Evolutionary conservation across 1,140 invertebrate genomes (phyloP), one percentile per base, ranked within the genome.

Genomic region (Trachymyrmex septentrionalis): DNA sequence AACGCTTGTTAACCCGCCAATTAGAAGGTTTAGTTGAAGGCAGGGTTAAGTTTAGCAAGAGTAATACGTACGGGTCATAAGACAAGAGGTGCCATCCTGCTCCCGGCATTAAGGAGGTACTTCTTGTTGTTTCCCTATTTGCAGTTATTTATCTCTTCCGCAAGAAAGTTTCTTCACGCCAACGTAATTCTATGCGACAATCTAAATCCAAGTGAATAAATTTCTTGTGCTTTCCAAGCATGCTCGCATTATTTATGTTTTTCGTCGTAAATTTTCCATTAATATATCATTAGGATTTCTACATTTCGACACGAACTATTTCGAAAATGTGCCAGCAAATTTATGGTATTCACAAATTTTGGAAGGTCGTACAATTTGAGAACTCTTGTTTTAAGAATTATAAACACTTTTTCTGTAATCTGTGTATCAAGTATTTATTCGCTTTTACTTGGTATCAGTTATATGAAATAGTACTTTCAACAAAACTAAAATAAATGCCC

Each of bases 1-100:
- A 93, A 92, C 92, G 92, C 93, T 93, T 88, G 93, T 94, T 93
- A 93, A 94, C 93, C 92, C 92, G 88, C 86, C 92, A 93, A 93
- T 94, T 93, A 94, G 90, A 92, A 88, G 91, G 91, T 89, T 93
- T 91, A 92, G 90, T 92, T 91, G 69, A 87, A 92, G 88, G 88
- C 91, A 88, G 90, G 87, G 87, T 91, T 91, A 87, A 93, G 87
- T 87, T 90, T 88, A 90, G 88, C 86, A 87, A 80, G 88, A 88
- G 90, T 86, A 90, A 87, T 88, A 87, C 75, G 90, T 84, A 89
- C 87, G 72, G 92, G 92, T 93, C 93, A 94, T 87, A 92, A 93
- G 93, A 88, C 92, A 93, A 93, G 92, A 93, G 92, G 93, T 93
- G 92, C 92, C 92, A 93, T 94, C 92, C 92, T 93, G 91, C 85